phyloP scores from a whole-genome alignment of 2,797 vertebrate species.

The Triplophysa yarkandensis region DNA sequence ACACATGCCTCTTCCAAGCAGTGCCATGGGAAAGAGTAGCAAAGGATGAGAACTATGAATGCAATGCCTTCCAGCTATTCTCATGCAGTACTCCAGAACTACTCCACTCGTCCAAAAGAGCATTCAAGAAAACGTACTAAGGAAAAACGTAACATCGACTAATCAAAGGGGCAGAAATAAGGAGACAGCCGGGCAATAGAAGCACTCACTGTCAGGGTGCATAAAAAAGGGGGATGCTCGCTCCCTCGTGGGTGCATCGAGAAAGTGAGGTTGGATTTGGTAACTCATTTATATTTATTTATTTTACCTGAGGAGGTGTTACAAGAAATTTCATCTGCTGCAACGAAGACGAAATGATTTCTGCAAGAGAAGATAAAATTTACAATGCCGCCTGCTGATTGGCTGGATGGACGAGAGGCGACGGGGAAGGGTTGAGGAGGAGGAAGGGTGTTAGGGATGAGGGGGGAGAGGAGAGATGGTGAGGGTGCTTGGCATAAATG shows the following conservation, averaged over 20 bases:
- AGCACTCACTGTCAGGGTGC: conserved; percentile 61
- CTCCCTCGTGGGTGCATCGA: conserved; percentile 79
- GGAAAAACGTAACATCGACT: conserved; percentile 54
- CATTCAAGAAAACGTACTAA: conserved; percentile 52
- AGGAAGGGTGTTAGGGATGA: conserved; percentile 49
- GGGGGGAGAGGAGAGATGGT: conserved; percentile 71
- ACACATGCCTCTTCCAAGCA: conserved; percentile 58
- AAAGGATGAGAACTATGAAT: conserved; percentile 51
- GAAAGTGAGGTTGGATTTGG: conserved; percentile 63
- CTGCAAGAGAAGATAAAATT: conserved; percentile 97
- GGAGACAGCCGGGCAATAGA: conserved; percentile 59
- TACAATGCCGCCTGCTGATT: conserved; percentile 91
- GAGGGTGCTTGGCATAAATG: conserved; percentile 59
- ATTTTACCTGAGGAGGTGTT: conserved; percentile 94
- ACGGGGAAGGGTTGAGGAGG: conserved; percentile 61
- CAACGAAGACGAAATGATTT: conserved; percentile 96
- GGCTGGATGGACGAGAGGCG: conserved; percentile 76
- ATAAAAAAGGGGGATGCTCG: conserved; percentile 57
- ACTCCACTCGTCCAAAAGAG: conserved; percentile 48
- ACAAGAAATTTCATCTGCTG: conserved; percentile 96
- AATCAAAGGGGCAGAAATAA: conserved; percentile 61
- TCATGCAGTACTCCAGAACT: conserved; percentile 60
- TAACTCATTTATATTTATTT: conserved; percentile 75
- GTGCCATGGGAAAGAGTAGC: conserved; percentile 56
- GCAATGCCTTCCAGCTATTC: conserved; percentile 59